phyloP scores from a whole-genome alignment of 2,888 invertebrate species.

The Eupithecia insigniata region DNA sequence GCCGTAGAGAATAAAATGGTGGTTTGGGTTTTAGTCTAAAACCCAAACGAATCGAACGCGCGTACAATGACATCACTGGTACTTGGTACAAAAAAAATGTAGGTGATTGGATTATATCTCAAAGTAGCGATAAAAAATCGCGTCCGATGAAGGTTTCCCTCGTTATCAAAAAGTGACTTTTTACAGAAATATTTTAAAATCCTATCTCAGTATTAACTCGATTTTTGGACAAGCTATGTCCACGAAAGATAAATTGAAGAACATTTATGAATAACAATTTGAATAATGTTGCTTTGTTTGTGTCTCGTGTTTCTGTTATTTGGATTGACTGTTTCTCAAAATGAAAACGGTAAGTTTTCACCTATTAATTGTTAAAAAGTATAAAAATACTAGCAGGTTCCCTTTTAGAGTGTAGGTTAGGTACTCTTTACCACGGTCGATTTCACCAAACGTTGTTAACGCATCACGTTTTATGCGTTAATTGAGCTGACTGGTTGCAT shows the following conservation, averaged over 20 bases:
- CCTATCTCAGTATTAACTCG: slow-evolving; percentile 18
- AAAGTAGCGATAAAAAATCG: not conserved
- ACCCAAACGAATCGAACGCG: no score
- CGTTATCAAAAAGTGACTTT: slow-evolving; percentile 5
- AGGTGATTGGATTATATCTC: not conserved
- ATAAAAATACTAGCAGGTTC: not conserved
- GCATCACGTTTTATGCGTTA: not conserved
- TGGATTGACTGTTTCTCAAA: slow-evolving; percentile 33
- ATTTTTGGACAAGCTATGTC: not conserved
- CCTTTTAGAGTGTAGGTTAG: no score
- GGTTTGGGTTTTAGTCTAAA: no score
- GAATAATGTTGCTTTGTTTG: slow-evolving; percentile 17
- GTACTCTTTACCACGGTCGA: not conserved
- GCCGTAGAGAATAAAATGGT: no score
- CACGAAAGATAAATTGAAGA: not conserved
- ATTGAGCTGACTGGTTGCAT: no score
- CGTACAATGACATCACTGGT: no score
- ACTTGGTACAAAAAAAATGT: no score
- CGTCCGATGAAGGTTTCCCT: not conserved
- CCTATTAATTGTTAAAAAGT: not conserved
- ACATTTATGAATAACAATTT: slow-evolving; percentile 13
- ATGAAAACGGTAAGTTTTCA: slow-evolving; percentile 27
- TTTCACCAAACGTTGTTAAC: not conserved
- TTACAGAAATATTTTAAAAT: slow-evolving; percentile 11
- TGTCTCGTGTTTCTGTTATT: slow-evolving; percentile 28